Evolutionary conservation across 1,140 invertebrate species (phyloP).

Genomic region (Dendroctonus ponderosae): DNA sequence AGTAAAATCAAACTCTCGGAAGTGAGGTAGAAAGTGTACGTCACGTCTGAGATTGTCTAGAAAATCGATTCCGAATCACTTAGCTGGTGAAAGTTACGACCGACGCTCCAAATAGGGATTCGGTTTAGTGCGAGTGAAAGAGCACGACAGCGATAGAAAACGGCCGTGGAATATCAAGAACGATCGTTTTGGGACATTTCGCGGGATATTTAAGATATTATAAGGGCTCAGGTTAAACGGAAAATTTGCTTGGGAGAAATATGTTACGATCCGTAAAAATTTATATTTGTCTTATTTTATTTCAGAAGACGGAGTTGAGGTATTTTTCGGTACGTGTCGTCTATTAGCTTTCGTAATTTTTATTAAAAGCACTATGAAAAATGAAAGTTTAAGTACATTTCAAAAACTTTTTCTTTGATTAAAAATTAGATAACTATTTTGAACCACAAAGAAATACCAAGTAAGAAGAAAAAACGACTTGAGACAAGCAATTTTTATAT

Average conservation of each 20-base stretch:
- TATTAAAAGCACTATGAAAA: no score
- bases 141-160: conserved; percentile 37
- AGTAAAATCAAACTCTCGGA: background rate
- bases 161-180: conserved; percentile 32
- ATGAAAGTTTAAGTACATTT: no score
- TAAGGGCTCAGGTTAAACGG: conserved; percentile 40
- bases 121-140: conserved; percentile 34
- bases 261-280: conserved; percentile 36
- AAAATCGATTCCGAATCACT: conserved; percentile 41
- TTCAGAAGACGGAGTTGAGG: conserved; percentile 19
- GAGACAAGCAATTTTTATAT: no score
- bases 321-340: no score
- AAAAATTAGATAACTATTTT: no score
- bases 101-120: conserved; percentile 30
- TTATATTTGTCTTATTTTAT: conserved; percentile 36
- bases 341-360: no score
- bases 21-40: conserved; percentile 33
- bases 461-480: no score
- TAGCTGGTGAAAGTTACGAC: conserved; percentile 42
- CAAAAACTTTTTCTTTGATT: no score
- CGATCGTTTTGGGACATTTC: conserved; percentile 37
- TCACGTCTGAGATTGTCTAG: conserved; percentile 34
- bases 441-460: no score
- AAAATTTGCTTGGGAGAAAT: conserved; percentile 40
- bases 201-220: conserved; percentile 48